Evolutionary conservation across 2,888 invertebrate genomes (phyloP).

Genomic region (Drosophila macrothrix): DNA sequence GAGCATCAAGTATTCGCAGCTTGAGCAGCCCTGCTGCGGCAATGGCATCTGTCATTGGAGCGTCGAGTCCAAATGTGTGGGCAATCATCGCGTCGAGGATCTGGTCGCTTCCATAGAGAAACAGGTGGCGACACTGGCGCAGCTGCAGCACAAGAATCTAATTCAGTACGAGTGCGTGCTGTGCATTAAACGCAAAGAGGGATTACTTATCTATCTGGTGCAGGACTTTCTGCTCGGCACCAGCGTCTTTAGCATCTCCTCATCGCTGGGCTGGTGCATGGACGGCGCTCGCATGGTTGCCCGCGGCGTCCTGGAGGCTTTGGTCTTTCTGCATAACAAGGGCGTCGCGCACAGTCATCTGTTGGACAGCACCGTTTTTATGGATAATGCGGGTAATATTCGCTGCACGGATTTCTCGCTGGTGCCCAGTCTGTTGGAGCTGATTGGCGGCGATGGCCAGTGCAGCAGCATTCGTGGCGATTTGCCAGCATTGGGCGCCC

Average conservation of each 20-base stretch:
- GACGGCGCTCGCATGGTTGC: slow-evolving; percentile 87
- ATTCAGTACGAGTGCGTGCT: slow-evolving; percentile 92
- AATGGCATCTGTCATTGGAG: slow-evolving; percentile 83
- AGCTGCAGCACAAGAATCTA: slow-evolving; percentile 90
- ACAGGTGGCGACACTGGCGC: slow-evolving; percentile 90
- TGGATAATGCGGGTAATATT: slow-evolving; percentile 88
- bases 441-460: slow-evolving; percentile 79
- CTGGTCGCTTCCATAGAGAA: slow-evolving; percentile 88
- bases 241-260: slow-evolving; percentile 83
- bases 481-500: slow-evolving; percentile 83
- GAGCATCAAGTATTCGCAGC: slow-evolving; percentile 86
- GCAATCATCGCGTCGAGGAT: slow-evolving; percentile 84
- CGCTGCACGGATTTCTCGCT: slow-evolving; percentile 84
- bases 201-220: slow-evolving; percentile 88
- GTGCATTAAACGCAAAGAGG: slow-evolving; percentile 87
- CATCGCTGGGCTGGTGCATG: slow-evolving; percentile 83
- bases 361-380: slow-evolving; percentile 90
- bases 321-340: slow-evolving; percentile 92
- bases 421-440: slow-evolving; percentile 82
- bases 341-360: slow-evolving; percentile 94
- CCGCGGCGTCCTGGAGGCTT: slow-evolving; percentile 89
- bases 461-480: slow-evolving; percentile 80
- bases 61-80: slow-evolving; percentile 80
- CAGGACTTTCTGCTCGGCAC: slow-evolving; percentile 88
- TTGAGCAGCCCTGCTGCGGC: slow-evolving; percentile 81